phyloP scores from a whole-genome alignment of 2,888 invertebrate genomes.

The Emmelina monodactyla region DNA sequence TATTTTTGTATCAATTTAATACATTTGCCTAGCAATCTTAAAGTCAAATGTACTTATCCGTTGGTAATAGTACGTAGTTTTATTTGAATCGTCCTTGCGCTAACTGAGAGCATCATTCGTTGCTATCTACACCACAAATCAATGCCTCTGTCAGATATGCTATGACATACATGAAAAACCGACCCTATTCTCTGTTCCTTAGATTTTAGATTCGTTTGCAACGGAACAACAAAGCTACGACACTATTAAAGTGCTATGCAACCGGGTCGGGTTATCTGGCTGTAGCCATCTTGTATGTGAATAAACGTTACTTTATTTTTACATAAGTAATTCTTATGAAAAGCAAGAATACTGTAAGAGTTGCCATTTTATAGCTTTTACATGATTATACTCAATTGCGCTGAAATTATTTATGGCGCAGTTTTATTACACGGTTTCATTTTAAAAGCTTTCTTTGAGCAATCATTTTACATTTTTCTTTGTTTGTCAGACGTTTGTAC shows the following conservation, averaged over 20 bases:
- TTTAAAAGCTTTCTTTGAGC: too few relatives aligned
- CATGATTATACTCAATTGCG: too few relatives aligned
- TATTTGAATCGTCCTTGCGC: conserved; percentile 47
- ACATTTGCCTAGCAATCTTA: too few relatives aligned
- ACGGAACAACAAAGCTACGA: conserved; percentile 31
- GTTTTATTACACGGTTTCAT: too few relatives aligned
- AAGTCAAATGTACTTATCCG: too few relatives aligned
- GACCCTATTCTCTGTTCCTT: conserved; percentile 31
- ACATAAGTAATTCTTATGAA: conserved; percentile 54
- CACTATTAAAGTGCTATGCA: conserved; percentile 39
- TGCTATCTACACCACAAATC: conserved; percentile 51
- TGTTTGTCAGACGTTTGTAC: too few relatives aligned
- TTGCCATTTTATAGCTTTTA: too few relatives aligned
- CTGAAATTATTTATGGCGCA: too few relatives aligned
- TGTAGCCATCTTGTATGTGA: conserved; percentile 39
- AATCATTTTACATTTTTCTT: too few relatives aligned
- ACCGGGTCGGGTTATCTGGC: conserved; percentile 39
- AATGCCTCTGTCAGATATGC: conserved; percentile 41
- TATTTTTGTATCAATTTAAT: too few relatives aligned
- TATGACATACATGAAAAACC: conserved; percentile 20
- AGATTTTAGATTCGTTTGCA: conserved; percentile 29
- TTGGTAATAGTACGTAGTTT: too few relatives aligned
- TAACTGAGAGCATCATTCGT: conserved; percentile 45
- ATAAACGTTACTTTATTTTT: conserved; percentile 57
- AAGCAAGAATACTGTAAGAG: conserved; percentile 45